Evolutionary conservation across 1,140 invertebrate genomes (phyloP), one percentile per base, ranked within the genome.

Genomic region (Macrobrachium nipponense): DNA sequence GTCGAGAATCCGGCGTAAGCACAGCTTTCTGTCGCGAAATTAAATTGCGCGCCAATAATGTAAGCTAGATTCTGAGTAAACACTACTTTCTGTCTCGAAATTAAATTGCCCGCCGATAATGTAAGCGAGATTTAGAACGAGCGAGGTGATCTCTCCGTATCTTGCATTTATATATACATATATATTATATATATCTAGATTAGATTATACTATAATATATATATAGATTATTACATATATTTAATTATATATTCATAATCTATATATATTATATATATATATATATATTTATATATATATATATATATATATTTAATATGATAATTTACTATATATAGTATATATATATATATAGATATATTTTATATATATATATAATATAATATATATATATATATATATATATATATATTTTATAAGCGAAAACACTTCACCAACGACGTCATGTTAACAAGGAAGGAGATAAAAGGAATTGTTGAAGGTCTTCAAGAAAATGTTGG

Each of bases 221-320:
- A 66, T 20, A 66, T 66, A 66, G 5, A 66, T 66, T 6, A 6
- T 6, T 66, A 66, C 14, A 23, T 66, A 66, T 66, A 66, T 66
- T 6, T 66, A 66, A 6, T 6, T 66, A 66, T 66, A 66, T 66
- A 66, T 68, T 0, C n/a, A n/a, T 18, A n/a, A 2, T 11, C 7
- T 11, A 17, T 11, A 10, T n/a, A 23, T n/a, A 10, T n/a, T 68
- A 68, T 68, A 68, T 68, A 68, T 68, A 68, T 68, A 68, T 68
- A 68, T 20, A 68, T 20, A 68, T 68, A 68, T 68, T 23, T 68
- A 68, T 68, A 68, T 68, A 68, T 68, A 68, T 68, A n/a, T 68
- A 68, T 68, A 68, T 68, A 68, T 68, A 68, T 68, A n/a, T 68
- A 68, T 68, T 23, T 68, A 70, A n/a, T n/a, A n/a, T n/a, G n/a